Evolutionary conservation across 2,113 vertebrate species (phyloP), one percentile per base, ranked within the genome.

Genomic region (Caretta caretta): DNA sequence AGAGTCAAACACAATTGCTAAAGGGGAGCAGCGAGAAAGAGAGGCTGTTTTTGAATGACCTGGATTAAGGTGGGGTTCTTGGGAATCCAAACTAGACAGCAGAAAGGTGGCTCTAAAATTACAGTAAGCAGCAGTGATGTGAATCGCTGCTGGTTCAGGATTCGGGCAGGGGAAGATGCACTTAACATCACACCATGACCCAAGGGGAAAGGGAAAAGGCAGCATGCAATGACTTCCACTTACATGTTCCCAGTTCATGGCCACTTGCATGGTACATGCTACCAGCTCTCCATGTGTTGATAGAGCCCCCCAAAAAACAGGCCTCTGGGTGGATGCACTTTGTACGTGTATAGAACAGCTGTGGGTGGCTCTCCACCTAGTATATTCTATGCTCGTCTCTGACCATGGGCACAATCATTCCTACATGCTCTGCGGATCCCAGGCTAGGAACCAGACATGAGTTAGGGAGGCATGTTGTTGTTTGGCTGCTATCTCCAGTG

Each of bases 261-360:
- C 46, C 54, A 53, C 65, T 84, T 2, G 1, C 3, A n/a, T 10
- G 12, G 76, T 0, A 1, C 24, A 46, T 35, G 46, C 14, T 50
- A 10, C 24, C 59, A 88, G n/a, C 4, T 80, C 31, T 87, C 65
- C 14, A 7, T 0, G 0, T 5, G 50, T 65, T 65, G 57, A 13
- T 6, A 35, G 29, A 65, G 17, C 10, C n/a, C 31, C 17, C 90
- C 53, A 17, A 75, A 5, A 4, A 84, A 19, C 29, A 5, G 20
- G 35, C 17, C 31, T 20, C 35, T n/a, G 62, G 62, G 16, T 69
- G 35, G 16, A 35, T 9, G 35, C 62, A 17, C 35, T 35, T 69
- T 69, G n/a, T 9, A 38, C 1, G n/a, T 72, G 35, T 29, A 29
- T 29, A 59, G 27, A 59, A 31, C 27, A 59, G 57, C 12, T 13